Evolutionary conservation across 2,888 invertebrate genomes (phyloP).

Genomic region (Liopterus haemorrhoidalis): DNA sequence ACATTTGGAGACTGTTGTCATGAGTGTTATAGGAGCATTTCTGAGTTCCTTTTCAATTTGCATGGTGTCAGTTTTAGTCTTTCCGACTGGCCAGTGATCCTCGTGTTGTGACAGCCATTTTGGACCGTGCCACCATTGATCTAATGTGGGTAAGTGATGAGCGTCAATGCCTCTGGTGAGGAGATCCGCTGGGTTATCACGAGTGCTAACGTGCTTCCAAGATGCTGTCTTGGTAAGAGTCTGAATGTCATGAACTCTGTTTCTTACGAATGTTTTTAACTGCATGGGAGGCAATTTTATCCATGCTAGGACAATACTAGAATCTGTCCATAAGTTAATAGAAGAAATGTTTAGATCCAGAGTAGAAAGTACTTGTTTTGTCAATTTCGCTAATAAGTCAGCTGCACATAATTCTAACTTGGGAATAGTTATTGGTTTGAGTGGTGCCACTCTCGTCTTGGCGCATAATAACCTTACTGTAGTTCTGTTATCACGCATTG

Average conservation of each 20-base stretch:
- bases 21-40: no score
- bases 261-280: neutral
- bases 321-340: constrained; percentile 1
- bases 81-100: no score
- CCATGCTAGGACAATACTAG: neutral
- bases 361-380: neutral
- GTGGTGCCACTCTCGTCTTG: constrained; percentile 12
- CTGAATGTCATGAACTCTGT: neutral
- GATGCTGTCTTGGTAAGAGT: no score
- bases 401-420: constrained; percentile 18
- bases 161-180: neutral
- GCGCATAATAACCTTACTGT: constrained; percentile 7
- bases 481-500: neutral
- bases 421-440: constrained; percentile 11
- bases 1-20: no score
- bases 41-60: no score
- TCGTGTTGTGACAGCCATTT: no score
- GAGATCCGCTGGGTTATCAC: neutral
- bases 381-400: constrained; percentile 6
- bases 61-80: no score
- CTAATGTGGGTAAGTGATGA: no score
- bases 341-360: neutral
- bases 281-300: neutral
- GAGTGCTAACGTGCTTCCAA: no score
- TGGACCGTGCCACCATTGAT: no score